A percentile compares a stretch with the other conserved stretches of the same genome.
phyloP scores from a whole-genome alignment of 2,888 invertebrate genomes.

The Allacma fusca region DNA sequence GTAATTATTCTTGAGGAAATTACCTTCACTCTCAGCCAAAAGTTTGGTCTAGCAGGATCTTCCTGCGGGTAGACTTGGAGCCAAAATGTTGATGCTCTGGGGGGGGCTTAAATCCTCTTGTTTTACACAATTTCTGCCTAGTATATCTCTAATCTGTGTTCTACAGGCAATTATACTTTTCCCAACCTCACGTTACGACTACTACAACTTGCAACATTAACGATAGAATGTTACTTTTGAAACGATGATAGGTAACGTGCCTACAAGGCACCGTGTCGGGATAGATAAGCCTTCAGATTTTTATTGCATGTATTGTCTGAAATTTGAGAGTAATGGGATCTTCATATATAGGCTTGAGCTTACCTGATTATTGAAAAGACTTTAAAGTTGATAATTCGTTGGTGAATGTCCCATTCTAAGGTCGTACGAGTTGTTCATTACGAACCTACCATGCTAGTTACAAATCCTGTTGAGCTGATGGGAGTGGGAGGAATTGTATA shows the following conservation, averaged over 20 bases:
- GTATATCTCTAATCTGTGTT: too few species aligned
- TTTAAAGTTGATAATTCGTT: not conserved
- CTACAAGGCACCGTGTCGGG: too few species aligned
- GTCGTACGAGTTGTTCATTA: not conserved
- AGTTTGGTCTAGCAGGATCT: slow-evolving; percentile 6
- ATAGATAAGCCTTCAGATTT: too few species aligned
- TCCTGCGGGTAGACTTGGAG: not conserved
- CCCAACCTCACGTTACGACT: too few species aligned
- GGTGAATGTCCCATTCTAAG: slow-evolving; percentile 12
- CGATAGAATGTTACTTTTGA: too few species aligned
- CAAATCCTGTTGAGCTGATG: not conserved
- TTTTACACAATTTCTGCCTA: too few species aligned
- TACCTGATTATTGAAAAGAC: not conserved
- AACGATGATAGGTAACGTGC: too few species aligned
- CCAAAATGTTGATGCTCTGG: not conserved
- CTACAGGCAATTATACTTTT: too few species aligned
- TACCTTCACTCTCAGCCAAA: not conserved
- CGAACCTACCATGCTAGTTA: not conserved
- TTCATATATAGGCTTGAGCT: too few species aligned
- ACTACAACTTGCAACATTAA: too few species aligned
- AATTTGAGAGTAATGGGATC: too few species aligned
- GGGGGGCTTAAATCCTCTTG: not conserved
- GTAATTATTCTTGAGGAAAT: slow-evolving; percentile 11
- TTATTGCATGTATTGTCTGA: too few species aligned
- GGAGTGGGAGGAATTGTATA: not conserved